phyloP scores from a whole-genome alignment of 1,140 invertebrate genomes.

The Anadara kagoshimensis region DNA sequence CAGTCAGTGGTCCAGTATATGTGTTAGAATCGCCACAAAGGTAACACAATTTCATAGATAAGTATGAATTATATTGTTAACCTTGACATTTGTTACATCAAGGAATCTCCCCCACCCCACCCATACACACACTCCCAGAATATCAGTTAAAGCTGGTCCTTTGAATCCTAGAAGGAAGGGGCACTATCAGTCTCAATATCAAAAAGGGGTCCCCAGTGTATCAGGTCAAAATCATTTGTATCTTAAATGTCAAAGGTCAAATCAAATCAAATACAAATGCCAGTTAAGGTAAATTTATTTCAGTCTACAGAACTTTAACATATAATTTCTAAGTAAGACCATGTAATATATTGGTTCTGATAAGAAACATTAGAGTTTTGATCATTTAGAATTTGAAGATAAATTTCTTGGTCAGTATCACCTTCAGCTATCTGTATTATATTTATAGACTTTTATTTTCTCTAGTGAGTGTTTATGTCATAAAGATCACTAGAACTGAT shows the following conservation, averaged over 20 bases:
- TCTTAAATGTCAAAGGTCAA: background rate
- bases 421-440: too few relatives aligned
- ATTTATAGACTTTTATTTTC: too few relatives aligned
- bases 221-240: background rate
- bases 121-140: too few relatives aligned
- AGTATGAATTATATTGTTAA: background rate
- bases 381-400: background rate
- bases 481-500: too few relatives aligned
- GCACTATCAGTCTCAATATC: background rate
- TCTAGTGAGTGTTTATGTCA: too few relatives aligned
- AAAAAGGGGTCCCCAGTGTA: background rate
- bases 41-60: background rate
- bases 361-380: too few relatives aligned
- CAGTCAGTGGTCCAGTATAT: constrained; percentile 42
- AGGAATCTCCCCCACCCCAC: background rate
- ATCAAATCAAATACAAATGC: too few relatives aligned
- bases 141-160: background rate
- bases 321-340: too few relatives aligned
- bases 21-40: constrained; percentile 32
- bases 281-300: too few relatives aligned
- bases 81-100: background rate
- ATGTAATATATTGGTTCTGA: too few relatives aligned
- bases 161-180: background rate
- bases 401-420: too few relatives aligned
- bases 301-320: too few relatives aligned